These are phyloP conservation scores for Gila orcuttii DNA, from an alignment of 2,113 vertebrate genomes.

Conservation along the genomic window DNA sequence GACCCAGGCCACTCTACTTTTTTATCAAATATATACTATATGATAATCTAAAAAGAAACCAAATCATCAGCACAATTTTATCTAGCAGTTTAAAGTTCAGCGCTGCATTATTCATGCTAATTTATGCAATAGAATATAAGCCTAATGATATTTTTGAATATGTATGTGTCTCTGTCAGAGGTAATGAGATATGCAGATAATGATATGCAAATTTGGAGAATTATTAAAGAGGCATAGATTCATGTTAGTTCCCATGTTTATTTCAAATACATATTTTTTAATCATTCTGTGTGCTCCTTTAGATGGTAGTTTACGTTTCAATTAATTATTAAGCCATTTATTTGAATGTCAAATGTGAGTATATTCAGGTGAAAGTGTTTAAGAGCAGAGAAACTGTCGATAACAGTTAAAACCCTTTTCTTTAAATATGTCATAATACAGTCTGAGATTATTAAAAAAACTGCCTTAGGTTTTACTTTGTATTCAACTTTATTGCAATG, in stretches of 20 bases:
- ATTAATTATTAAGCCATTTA: slow-evolving; percentile 72
- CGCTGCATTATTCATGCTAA: slow-evolving; percentile 76
- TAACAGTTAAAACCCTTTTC: background rate
- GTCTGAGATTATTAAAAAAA: too few species aligned
- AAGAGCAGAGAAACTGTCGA: background rate
- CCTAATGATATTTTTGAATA: slow-evolving; percentile 76
- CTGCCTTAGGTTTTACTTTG: background rate
- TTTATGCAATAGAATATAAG: slow-evolving; percentile 71
- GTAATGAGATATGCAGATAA: slow-evolving; percentile 78
- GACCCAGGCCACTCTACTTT: background rate
- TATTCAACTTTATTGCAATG: background rate
- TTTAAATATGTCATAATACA: background rate
- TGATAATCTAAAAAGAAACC: background rate
- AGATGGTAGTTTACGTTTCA: slow-evolving; percentile 68
- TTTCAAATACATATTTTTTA: slow-evolving; percentile 67
- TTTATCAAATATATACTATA: background rate
- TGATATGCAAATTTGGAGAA: slow-evolving; percentile 78
- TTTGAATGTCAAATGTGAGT: slow-evolving; percentile 39
- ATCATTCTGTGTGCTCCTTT: slow-evolving; percentile 59
- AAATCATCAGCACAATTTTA: slow-evolving; percentile 55
- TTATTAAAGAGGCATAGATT: slow-evolving; percentile 77
- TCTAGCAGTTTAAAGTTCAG: slow-evolving; percentile 60
- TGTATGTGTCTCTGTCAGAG: slow-evolving; percentile 70
- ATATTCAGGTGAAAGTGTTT: background rate
- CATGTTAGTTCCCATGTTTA: slow-evolving; percentile 74